A percentile compares a stretch with the other conserved stretches of the same genome.
Evolutionary conservation across 2,888 invertebrate species (phyloP).

Genomic region (Taphrorychus bicolor): DNA sequence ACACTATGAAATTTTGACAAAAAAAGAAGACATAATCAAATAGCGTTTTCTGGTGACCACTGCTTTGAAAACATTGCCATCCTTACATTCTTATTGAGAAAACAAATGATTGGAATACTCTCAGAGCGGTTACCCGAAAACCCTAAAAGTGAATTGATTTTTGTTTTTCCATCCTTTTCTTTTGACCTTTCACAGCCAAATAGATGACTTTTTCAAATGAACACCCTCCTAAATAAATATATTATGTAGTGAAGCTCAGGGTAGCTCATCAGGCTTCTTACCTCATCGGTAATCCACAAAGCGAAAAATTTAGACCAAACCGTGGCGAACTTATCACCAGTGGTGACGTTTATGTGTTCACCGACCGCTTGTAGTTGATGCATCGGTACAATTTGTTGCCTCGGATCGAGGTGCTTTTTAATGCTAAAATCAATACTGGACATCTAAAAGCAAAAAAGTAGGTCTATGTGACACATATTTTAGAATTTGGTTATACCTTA

Average conservation of each 20-base stretch:
- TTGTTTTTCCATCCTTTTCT: too few relatives aligned
- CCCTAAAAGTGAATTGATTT: too few relatives aligned
- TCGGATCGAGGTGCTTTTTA: slow-evolving; percentile 66
- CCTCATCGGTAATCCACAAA: slow-evolving; percentile 80
- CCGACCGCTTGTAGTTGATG: slow-evolving; percentile 67
- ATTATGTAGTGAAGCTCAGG: neutral
- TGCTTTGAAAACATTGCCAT: neutral
- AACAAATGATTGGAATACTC: too few relatives aligned
- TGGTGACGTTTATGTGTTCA: slow-evolving; percentile 65
- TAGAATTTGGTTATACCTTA: slow-evolving; percentile 53
- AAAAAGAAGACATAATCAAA: too few relatives aligned
- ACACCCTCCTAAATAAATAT: too few relatives aligned
- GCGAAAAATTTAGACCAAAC: slow-evolving; percentile 77
- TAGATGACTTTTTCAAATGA: too few relatives aligned
- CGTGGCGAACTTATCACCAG: slow-evolving; percentile 69
- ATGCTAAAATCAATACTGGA: slow-evolving; percentile 72
- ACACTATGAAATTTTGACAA: too few relatives aligned
- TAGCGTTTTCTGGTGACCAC: too few relatives aligned
- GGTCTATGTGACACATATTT: neutral
- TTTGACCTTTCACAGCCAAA: too few relatives aligned
- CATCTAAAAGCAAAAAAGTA: slow-evolving; percentile 54
- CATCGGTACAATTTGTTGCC: slow-evolving; percentile 78
- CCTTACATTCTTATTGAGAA: too few relatives aligned
- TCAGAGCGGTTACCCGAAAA: too few relatives aligned
- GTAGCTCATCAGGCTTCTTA: slow-evolving; percentile 46